phyloP scores from a whole-genome alignment of 2,888 invertebrate species.

The Epirrita christyi region DNA sequence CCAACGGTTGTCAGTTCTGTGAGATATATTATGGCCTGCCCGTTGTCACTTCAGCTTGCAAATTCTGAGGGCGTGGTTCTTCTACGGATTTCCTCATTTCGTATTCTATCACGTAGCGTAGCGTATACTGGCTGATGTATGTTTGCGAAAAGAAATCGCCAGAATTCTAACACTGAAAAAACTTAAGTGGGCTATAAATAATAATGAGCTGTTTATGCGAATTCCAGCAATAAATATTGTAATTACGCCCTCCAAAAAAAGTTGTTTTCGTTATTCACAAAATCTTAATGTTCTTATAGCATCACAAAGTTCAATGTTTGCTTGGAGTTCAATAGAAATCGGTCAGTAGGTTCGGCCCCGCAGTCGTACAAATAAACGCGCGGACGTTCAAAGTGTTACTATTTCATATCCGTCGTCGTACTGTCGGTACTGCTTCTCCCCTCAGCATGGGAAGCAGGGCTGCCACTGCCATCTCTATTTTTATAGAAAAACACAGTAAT shows the following conservation, averaged over 20 bases:
- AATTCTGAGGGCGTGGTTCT: too few species aligned
- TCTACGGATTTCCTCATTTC: too few species aligned
- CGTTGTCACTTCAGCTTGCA: too few species aligned
- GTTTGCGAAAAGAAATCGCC: background rate
- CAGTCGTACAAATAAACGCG: constrained; percentile 36
- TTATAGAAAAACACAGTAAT: too few species aligned
- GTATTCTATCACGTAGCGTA: too few species aligned
- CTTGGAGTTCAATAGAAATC: constrained; percentile 31
- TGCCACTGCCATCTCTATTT: constrained; percentile 12
- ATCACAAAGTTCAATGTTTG: constrained; percentile 27
- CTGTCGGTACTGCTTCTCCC: constrained; percentile 30
- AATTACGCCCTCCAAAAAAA: constrained; percentile 11
- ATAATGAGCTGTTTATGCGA: constrained; percentile 11
- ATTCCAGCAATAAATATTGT: constrained; percentile 21
- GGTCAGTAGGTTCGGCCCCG: constrained; percentile 29
- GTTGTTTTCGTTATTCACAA: constrained; percentile 2
- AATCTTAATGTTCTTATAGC: constrained; percentile 1
- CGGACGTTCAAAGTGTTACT: constrained; percentile 32
- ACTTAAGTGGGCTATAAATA: constrained; percentile 5
- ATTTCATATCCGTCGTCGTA: constrained; percentile 35
- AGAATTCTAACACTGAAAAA: too few species aligned
- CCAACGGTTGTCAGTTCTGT: too few species aligned
- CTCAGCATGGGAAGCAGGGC: constrained; percentile 14
- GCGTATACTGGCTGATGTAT: too few species aligned
- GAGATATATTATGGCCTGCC: too few species aligned